Evolutionary conservation across 1,140 invertebrate genomes (phyloP), one percentile per base, ranked within the genome.

Genomic region (Caenorhabditis remanei): DNA sequence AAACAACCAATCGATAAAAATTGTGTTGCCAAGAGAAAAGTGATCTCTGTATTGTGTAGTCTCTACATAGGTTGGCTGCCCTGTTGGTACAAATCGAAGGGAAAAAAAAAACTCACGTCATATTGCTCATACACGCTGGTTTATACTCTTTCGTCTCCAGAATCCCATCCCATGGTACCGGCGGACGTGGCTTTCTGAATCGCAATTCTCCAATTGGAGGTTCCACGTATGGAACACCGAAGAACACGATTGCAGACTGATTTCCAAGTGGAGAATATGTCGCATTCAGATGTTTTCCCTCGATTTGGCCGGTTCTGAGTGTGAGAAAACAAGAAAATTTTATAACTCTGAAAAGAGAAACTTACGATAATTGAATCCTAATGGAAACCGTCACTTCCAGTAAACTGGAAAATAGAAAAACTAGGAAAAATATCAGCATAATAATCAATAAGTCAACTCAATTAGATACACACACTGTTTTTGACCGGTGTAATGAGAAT

Each of bases 261-360:
- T 71, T 43, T 71, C 67, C 67, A n/a, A 46, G 19, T 71, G 67
- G 67, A 48, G 67, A 71, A 32, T 71, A 71, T 71, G 67, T 71
- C 1, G 67, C 40, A n/a, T 43, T 71, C 5, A 71, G 41, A 8
- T 7, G 5, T 46, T 71, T 71, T 48, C 67, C 67, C 46, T 71
- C 67, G 19, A 71, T 71, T 71, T 14, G 8, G 9, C 67, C 67
- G 9, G 67, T 71, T 71, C 67, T 71, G 67, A 65, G 55, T 90
- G 24, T 65, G 11, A 13, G 63, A 13, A 53, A 53, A 53, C 50
- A 16, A 16, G 16, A 53, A 53, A 53, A 13, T 13, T 53, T 0
- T 16, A 53, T 1, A 2, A 13, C 50, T 61, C 21, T 61, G 13
- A 61, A 24, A 61, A 61, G 0, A 0, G 6, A 1, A 65, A 65